Evolutionary conservation across 1,140 invertebrate genomes (phyloP).

Genomic region (Bombyx mandarina): DNA sequence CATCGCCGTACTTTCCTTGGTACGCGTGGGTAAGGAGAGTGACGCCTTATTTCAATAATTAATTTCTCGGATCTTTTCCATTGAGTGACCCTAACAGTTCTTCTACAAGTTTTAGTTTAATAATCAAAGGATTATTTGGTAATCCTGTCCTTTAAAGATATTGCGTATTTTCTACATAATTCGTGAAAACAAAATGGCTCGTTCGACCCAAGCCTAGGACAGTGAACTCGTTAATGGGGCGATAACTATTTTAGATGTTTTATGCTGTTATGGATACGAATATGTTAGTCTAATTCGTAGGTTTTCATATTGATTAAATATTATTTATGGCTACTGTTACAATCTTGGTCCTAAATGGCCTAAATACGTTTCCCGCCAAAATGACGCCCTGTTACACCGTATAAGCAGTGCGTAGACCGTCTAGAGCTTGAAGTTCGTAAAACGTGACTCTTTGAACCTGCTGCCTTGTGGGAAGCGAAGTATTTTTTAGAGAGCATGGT

Average conservation of each 20-base stretch:
- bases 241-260: conserved; percentile 58
- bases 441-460: conserved; percentile 37
- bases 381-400: conserved; percentile 41
- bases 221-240: conserved; percentile 66
- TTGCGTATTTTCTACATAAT: conserved; percentile 67
- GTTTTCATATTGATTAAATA: conserved; percentile 1
- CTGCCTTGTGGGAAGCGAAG: conserved; percentile 19
- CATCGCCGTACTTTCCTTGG: conserved; percentile 61
- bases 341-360: not conserved
- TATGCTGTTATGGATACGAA: conserved; percentile 7
- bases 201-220: conserved; percentile 64
- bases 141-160: conserved; percentile 54
- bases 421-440: conserved; percentile 23
- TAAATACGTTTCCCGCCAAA: conserved; percentile 66
- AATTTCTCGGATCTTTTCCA: conserved; percentile 68
- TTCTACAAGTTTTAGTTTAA: conserved; percentile 61
- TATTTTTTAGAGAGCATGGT: too few species aligned
- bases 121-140: conserved; percentile 51
- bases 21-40: conserved; percentile 65
- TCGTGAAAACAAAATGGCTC: conserved; percentile 70
- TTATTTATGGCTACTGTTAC: not conserved
- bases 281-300: not conserved
- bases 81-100: conserved; percentile 54
- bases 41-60: conserved; percentile 68
- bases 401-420: conserved; percentile 32